Evolutionary conservation across 1,140 invertebrate genomes (phyloP), one percentile per base, ranked within the genome.

Genomic region (Formica exsecta): DNA sequence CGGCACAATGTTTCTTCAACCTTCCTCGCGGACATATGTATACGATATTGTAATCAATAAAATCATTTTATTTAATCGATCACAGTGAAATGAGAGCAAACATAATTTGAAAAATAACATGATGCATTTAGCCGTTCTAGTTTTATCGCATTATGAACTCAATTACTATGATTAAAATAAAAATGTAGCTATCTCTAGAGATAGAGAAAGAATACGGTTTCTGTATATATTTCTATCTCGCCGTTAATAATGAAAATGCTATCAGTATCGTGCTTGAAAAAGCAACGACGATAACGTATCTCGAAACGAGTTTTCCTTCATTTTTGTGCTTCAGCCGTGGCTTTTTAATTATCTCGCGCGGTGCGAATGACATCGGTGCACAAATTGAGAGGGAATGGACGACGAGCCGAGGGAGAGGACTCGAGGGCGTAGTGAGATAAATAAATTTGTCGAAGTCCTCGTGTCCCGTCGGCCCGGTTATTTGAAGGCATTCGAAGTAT

Each of bases 391-490:
- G 59, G 38, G 25, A 71, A 76, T 54, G 59, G 7, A 36, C 9
- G 87, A 19, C 59, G 51, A 11, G 4, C 9, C 51, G 41, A n/a
- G 54, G 48, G 57, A n/a, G 59, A 66, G 41, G 48, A 29, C 38
- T 83, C 25, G 57, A 44, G 44, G 70, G 70, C 29, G 81, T 71
- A 79, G 83, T 86, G 83, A 85, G 86, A 85, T 89, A 90, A 90
- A 90, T 90, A 90, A 90, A 90, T 90, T 90, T 86, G 87, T 89
- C 87, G 59, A 84, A 90, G 83, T 86, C 85, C 86, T 85, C 61
- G 71, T 83, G 87, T 86, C 76, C 84, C 77, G 25, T 62, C 57
- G 61, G 44, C 59, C 76, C 81, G 70, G 85, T 90, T 90, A 90
- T 90, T 51, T 85, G 87, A 83, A 84, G 68, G 73, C 66, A 87